Conservation (phyloP, 2,888 invertebrate genomes). For the Tenthredo amoena region DNA sequence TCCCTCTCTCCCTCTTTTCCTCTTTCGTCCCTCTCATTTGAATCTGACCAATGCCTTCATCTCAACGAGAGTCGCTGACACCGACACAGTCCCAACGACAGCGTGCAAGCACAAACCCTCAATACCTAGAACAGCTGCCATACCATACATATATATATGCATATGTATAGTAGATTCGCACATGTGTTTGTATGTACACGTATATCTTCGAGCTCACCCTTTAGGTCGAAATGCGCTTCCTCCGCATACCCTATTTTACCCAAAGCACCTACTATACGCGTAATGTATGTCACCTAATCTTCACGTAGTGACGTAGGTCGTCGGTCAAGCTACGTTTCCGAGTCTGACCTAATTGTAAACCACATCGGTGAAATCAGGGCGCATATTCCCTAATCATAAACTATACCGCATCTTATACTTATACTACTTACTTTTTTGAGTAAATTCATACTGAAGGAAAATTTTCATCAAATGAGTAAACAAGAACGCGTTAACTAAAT, state of each 20-base stretch:
- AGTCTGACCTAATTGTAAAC: background rate
- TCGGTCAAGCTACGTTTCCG: background rate
- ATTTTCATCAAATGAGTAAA: background rate
- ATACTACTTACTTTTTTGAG: background rate
- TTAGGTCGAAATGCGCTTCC: slow-evolving; percentile 24
- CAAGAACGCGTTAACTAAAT: background rate
- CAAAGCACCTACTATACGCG: background rate
- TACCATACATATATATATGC: too few species aligned
- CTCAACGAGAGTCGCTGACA: slow-evolving; percentile 49
- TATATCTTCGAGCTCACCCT: slow-evolving; percentile 52
- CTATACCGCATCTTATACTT: background rate
- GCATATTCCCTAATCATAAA: background rate
- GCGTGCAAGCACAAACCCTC: slow-evolving; percentile 53
- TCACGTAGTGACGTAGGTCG: slow-evolving; percentile 14
- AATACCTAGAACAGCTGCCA: slow-evolving; percentile 59
- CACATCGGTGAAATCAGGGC: background rate
- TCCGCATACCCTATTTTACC: background rate
- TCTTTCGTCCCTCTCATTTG: slow-evolving; percentile 62
- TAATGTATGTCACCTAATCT: slow-evolving; percentile 26
- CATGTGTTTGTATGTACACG: background rate
- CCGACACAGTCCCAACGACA: slow-evolving; percentile 50
- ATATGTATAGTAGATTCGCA: background rate
- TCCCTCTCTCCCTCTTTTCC: slow-evolving; percentile 48
- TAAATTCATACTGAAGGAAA: background rate
- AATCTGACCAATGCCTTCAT: slow-evolving; percentile 63